Base-by-base conservation (phyloP, 2,113 vertebrate species). In the Helogale parvula region DNA sequence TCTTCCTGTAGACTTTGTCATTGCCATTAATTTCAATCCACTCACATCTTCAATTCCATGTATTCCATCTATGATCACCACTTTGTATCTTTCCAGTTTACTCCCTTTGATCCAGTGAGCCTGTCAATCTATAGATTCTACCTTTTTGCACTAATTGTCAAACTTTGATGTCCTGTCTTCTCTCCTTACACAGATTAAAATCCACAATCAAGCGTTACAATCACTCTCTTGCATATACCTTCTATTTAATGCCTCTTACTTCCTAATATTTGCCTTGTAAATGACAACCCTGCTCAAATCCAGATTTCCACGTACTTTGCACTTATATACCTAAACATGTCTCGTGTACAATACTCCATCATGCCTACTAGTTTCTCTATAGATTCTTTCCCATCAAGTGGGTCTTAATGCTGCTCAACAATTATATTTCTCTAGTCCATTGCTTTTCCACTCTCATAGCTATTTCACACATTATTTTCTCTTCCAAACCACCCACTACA, bases 391-490 rank as follows among this genome's bases (percentile, higher is more conserved):
- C 21, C 10, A 3, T 35, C 45, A 84, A 23, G 45, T 8, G 6
- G 33, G 23, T 41, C 23, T 47, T 74, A 27, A 80, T 86, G 4
- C 41, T 80, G 12, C n/a, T 72, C n/a, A 79, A 29, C 31, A 90
- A 60, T n/a, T 47, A 35, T 33, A 57, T 81, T 83, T 87, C 76
- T 54, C 33, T 65, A 17, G n/a, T 54, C 66, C 23, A 19, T 31
- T 69, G 31, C 15, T 93, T 60, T 60, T 87, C 41, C 69, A 72
- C 45, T 90, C 23, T 88, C 65, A 84, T 80, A 54, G 52, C 17
- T 66, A 84, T 79, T 90, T 74, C 17, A 25, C 65, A 35, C 25
- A 41, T 89, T 80, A 31, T 72, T 95, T 96, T 95, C 31, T 89
- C 41, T 82, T 27, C 27, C 33, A n/a, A 72, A 88, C 21, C n/a